Conservation (phyloP, 1,140 invertebrate genomes). For the Lepidurus packardi region DNA sequence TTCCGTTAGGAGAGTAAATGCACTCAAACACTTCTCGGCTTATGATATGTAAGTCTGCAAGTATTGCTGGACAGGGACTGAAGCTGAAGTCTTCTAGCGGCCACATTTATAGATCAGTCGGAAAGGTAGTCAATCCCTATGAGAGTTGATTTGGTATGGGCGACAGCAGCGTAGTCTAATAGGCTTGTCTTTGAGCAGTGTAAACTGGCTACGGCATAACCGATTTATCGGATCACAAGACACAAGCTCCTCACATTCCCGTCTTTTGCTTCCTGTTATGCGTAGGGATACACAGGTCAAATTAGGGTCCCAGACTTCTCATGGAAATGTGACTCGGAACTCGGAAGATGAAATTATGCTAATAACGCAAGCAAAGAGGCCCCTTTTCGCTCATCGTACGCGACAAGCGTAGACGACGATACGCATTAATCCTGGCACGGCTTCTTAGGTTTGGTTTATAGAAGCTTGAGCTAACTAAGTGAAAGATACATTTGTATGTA, state of each 20-base stretch:
- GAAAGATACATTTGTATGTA: too few relatives aligned
- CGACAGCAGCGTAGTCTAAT: background rate
- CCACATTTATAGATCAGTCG: background rate
- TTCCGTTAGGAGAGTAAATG: background rate
- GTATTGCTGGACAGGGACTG: background rate
- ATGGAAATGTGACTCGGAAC: background rate
- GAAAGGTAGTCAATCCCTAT: background rate
- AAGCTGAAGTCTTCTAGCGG: background rate
- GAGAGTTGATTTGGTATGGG: background rate
- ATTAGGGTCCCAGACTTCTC: background rate
- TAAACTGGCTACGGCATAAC: background rate
- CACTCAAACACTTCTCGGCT: background rate
- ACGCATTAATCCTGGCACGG: background rate
- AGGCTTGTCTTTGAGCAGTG: slow-evolving; percentile 6
- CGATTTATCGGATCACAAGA: background rate
- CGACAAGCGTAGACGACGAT: background rate
- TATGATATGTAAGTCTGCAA: background rate
- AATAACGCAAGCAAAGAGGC: background rate
- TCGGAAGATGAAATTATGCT: background rate
- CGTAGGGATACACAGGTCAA: background rate
- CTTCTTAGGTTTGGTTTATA: background rate
- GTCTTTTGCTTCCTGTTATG: background rate
- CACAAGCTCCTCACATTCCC: background rate
- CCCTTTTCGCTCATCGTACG: background rate
- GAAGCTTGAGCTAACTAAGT: background rate